phyloP scores from a whole-genome alignment of 2,113 vertebrate species.

The Neolamprologus devosi region DNA sequence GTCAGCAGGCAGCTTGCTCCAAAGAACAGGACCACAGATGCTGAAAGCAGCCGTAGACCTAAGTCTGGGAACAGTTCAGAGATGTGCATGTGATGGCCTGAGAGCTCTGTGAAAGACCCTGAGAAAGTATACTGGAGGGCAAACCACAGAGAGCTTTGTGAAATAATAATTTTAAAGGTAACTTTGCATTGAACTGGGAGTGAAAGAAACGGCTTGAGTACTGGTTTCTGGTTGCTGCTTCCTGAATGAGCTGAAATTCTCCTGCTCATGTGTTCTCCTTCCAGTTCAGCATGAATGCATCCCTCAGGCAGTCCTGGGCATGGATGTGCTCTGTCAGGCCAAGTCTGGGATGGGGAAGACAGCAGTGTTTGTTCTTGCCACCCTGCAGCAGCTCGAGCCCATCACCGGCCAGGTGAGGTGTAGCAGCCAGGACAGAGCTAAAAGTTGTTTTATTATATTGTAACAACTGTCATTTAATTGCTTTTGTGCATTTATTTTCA shows the following conservation, averaged over 20 bases:
- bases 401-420: conserved; percentile 77
- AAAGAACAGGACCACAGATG: neutral
- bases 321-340: conserved; percentile 85
- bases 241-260: neutral
- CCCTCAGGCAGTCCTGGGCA: conserved; percentile 84
- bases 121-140: neutral
- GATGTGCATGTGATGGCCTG: neutral
- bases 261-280: neutral
- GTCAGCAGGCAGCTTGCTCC: neutral
- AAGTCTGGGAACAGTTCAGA: neutral
- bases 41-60: neutral
- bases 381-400: conserved; percentile 83
- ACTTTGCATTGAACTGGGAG: neutral
- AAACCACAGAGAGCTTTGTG: neutral
- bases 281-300: conserved; percentile 86
- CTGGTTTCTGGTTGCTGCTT: neutral
- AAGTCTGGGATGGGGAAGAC: conserved; percentile 90
- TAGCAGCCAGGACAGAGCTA: neutral
- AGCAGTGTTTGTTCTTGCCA: conserved; percentile 81
- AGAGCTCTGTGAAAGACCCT: neutral
- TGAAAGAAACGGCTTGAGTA: fast-evolving
- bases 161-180: neutral
- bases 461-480: neutral
- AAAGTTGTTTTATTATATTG: neutral
- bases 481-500: fast-evolving